phyloP scores from a whole-genome alignment of 2,888 invertebrate species.

The Pheosia gnoma region DNA sequence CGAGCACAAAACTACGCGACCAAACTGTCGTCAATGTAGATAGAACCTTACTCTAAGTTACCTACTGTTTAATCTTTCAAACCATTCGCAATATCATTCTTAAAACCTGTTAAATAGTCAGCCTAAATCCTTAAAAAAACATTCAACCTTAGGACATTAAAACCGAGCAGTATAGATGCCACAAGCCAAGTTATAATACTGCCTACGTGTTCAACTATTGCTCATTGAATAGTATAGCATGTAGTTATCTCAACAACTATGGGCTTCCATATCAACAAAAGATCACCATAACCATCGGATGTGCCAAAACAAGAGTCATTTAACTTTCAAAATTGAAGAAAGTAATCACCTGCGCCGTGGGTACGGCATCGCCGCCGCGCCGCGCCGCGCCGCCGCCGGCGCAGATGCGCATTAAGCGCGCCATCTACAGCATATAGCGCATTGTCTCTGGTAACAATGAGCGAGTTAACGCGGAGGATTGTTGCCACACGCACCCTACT shows the following conservation, averaged over 20 bases:
- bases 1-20: too few species aligned
- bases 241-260: background rate
- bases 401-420: slow-evolving; percentile 19
- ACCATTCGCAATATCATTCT: too few species aligned
- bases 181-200: too few species aligned
- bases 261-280: background rate
- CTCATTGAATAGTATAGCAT: background rate
- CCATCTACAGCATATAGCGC: slow-evolving; percentile 48
- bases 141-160: too few species aligned
- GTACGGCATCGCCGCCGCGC: slow-evolving; percentile 7
- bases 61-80: too few species aligned
- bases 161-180: too few species aligned
- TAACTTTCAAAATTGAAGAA: slow-evolving; percentile 42
- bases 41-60: too few species aligned
- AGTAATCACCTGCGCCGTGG: slow-evolving; percentile 20
- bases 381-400: slow-evolving; percentile 7
- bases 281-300: slow-evolving; percentile 3
- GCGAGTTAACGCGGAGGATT: slow-evolving; percentile 21
- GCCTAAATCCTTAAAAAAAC: too few species aligned
- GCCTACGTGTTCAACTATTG: background rate
- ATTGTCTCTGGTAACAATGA: slow-evolving; percentile 52
- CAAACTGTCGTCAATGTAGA: too few species aligned
- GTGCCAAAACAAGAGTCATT: slow-evolving; percentile 8
- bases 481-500: slow-evolving; percentile 38
- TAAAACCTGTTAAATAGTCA: too few species aligned